Conservation (phyloP, 37 sponge, comb jelly and placozoan genomes). For the Beroe ovata region DNA sequence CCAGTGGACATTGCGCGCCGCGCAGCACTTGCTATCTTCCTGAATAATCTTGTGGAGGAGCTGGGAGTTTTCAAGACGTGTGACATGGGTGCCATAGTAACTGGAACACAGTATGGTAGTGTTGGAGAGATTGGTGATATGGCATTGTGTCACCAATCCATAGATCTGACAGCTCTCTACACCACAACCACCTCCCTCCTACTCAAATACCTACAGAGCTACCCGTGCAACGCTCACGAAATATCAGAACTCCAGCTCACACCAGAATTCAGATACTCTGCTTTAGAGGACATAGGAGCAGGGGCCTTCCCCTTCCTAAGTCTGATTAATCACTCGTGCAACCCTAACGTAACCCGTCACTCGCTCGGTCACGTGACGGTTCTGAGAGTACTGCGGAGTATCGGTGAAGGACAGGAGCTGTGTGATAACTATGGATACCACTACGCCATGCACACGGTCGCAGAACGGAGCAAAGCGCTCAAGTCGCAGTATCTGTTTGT, state of each 20-base stretch:
- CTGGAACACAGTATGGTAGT: background rate
- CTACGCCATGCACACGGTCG: conserved; percentile 41
- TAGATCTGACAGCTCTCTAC: background rate
- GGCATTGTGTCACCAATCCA: background rate
- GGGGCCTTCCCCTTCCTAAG: conserved; percentile 49
- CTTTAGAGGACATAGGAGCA: conserved; percentile 37
- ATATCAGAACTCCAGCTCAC: conserved; percentile 19
- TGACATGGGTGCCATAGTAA: background rate
- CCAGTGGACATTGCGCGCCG: conserved; percentile 40
- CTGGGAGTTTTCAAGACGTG: background rate
- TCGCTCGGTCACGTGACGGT: conserved; percentile 22
- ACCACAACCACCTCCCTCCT: background rate
- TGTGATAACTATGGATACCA: conserved; percentile 55
- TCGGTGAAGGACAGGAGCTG: conserved; percentile 20
- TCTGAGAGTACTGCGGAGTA: background rate
- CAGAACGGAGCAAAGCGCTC: conserved; percentile 18
- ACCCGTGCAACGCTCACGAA: conserved; percentile 64
- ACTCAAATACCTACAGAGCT: conserved; percentile 45
- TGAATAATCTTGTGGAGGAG: background rate
- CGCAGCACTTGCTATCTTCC: conserved; percentile 17
- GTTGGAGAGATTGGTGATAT: background rate
- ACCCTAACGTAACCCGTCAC: conserved; percentile 45
- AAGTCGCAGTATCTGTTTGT: conserved; percentile 11
- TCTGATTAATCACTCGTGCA: conserved; percentile 46
- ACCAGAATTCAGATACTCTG: conserved; percentile 28